phyloP scores from a whole-genome alignment of 2,113 vertebrate species.

The Protobothrops mucrosquamatus region DNA sequence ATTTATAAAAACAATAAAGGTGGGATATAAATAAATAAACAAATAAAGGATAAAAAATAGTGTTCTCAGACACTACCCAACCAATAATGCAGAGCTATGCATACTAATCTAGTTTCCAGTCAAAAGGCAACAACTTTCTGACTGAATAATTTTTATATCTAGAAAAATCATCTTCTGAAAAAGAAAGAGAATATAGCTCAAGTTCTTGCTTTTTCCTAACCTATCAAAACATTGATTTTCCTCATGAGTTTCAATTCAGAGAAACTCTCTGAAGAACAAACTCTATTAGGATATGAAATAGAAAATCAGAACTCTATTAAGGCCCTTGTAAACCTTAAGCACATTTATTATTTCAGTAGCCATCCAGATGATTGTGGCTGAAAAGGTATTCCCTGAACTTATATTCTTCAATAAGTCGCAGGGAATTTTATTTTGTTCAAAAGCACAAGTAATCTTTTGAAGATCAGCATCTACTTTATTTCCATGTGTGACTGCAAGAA shows the following conservation, averaged over 20 bases:
- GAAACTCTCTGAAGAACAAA: background rate
- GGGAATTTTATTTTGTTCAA: background rate
- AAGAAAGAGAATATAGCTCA: background rate
- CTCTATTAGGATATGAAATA: background rate
- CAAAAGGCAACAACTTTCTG: background rate
- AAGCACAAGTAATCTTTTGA: background rate
- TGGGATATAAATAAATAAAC: background rate
- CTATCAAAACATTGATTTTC: background rate
- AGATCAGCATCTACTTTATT: background rate
- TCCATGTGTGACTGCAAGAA: background rate
- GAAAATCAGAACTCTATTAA: background rate
- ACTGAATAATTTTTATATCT: background rate
- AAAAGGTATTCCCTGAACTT: background rate
- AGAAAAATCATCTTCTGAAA: background rate
- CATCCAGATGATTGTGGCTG: background rate
- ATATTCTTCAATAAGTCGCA: background rate
- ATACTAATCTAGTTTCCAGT: background rate
- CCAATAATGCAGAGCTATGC: background rate
- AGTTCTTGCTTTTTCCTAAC: background rate
- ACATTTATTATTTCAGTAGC: background rate
- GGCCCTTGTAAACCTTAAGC: background rate
- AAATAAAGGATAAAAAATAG: background rate
- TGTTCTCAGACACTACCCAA: background rate
- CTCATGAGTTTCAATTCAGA: background rate
- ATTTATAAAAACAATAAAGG: background rate